Conservation (phyloP, 2,888 invertebrate genomes). For the Euproctis similis region DNA sequence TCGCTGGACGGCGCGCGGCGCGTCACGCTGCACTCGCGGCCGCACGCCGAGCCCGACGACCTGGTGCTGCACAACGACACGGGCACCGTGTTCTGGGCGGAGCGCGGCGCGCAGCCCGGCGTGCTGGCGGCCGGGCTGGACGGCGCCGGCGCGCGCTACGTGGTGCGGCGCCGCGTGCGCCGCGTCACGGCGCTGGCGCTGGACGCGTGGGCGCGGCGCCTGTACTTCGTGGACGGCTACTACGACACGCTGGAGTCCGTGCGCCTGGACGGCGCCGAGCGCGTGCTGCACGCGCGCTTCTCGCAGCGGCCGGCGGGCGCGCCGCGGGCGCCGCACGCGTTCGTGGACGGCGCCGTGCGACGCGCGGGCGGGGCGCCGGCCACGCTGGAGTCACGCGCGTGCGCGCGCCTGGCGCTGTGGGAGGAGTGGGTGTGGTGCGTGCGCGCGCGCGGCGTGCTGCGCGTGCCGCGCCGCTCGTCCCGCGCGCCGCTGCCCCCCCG, state of each 20-base stretch:
- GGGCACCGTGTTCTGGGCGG: conserved; percentile 85
- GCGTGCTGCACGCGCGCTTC: conserved; percentile 50
- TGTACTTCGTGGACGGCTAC: conserved; percentile 92
- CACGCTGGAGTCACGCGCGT: conserved; percentile 20
- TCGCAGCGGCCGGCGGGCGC: conserved; percentile 19
- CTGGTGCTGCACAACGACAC: conserved; percentile 81
- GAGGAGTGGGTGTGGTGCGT: conserved; percentile 60
- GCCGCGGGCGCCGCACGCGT: conserved; percentile 12
- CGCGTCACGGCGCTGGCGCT: conserved; percentile 87
- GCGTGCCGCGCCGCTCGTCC: conserved; percentile 34
- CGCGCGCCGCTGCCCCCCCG: conserved; percentile 28
- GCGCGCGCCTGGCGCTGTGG: conserved; percentile 45
- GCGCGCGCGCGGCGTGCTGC: conserved; percentile 40
- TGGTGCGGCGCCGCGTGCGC: conserved; percentile 78
- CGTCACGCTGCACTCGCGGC: conserved; percentile 66
- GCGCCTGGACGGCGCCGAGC: conserved; percentile 80
- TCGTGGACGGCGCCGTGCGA: conserved; percentile 8
- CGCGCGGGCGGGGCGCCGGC: conserved; percentile 8
- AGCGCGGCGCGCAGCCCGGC: conserved; percentile 77
- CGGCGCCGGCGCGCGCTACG: conserved; percentile 68
- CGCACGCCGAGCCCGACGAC: conserved; percentile 80
- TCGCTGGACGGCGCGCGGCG: conserved; percentile 74
- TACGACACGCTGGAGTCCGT: conserved; percentile 82
- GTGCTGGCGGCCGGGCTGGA: conserved; percentile 81
- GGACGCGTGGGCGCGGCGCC: conserved; percentile 81